These are phyloP conservation scores for Chiloscyllium plagiosum DNA, from an alignment of 2,113 vertebrate species.

Conservation along the genomic window DNA sequence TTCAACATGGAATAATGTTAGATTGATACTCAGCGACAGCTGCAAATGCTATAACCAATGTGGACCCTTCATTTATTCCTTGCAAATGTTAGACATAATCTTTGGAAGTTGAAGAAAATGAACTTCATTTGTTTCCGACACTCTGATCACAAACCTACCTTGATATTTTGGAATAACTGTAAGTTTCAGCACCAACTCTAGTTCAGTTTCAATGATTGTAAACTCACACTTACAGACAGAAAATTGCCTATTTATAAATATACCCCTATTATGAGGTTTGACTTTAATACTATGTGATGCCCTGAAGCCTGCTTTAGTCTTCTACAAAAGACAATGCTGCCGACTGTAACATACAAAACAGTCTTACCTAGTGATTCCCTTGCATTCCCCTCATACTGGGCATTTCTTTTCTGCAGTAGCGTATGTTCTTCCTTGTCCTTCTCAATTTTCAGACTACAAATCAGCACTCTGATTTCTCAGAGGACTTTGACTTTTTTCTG, in stretches of 20 bases:
- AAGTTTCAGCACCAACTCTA: neutral
- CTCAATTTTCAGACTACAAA: neutral
- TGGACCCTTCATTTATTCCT: slow-evolving; percentile 13
- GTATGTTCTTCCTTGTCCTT: neutral
- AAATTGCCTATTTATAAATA: neutral
- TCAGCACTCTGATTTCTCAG: neutral
- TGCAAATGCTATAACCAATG: neutral
- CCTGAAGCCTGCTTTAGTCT: neutral
- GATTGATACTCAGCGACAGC: slow-evolving; percentile 17
- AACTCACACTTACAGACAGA: neutral
- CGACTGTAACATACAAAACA: neutral
- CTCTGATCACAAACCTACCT: neutral
- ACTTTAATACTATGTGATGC: neutral
- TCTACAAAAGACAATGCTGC: neutral
- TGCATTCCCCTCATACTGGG: neutral
- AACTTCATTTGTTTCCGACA: neutral
- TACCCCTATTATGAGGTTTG: neutral
- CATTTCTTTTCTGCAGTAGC: neutral
- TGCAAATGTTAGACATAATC: neutral
- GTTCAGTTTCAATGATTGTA: slow-evolving; percentile 5
- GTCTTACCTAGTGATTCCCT: neutral
- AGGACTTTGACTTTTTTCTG: neutral
- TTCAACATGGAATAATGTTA: slow-evolving; percentile 12
- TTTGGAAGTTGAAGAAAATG: neutral
- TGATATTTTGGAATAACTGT: neutral